A percentile compares a stretch with the other conserved stretches of the same genome.
Evolutionary conservation across 1,140 invertebrate genomes (phyloP).

Genomic region (Aphaenogaster ashmeadi): DNA sequence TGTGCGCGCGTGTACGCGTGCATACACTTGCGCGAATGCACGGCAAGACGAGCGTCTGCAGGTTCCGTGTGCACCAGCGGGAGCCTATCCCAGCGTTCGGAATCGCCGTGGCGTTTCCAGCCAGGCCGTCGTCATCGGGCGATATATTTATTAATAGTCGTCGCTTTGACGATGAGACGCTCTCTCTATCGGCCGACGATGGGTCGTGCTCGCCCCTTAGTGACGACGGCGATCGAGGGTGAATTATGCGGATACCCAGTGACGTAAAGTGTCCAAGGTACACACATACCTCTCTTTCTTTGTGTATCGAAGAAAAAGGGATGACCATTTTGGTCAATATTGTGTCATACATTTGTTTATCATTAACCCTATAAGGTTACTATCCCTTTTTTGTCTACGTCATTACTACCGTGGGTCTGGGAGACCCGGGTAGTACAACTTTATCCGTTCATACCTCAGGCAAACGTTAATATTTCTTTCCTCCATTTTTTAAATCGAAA

Average conservation of each 20-base stretch:
- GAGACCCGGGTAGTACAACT: too few species aligned
- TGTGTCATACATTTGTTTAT: not conserved
- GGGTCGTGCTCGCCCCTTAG: not conserved
- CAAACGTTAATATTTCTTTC: too few species aligned
- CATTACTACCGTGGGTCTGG: too few species aligned
- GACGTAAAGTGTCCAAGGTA: constrained; percentile 2
- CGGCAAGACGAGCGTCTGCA: constrained; percentile 34
- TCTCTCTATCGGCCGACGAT: not conserved
- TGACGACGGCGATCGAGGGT: constrained; percentile 14
- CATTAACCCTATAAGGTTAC: too few species aligned
- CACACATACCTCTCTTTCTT: not conserved
- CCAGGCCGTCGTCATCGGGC: constrained; percentile 29
- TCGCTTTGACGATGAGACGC: constrained; percentile 66
- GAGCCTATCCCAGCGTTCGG: constrained; percentile 67
- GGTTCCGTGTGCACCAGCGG: constrained; percentile 52
- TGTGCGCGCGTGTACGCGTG: not conserved
- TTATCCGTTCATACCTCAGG: too few species aligned
- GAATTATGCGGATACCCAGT: constrained; percentile 12
- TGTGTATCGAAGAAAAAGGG: not conserved
- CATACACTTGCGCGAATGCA: constrained; percentile 7
- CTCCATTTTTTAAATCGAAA: too few species aligned
- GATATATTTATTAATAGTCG: constrained; percentile 73
- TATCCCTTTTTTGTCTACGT: too few species aligned
- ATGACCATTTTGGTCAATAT: not conserved
- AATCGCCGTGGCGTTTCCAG: constrained; percentile 58